A percentile compares a stretch with the other conserved stretches of the same genome.
These are phyloP conservation scores for Megaceryle torquata DNA, from an alignment of 2,113 vertebrate species.

Conservation along the genomic window DNA sequence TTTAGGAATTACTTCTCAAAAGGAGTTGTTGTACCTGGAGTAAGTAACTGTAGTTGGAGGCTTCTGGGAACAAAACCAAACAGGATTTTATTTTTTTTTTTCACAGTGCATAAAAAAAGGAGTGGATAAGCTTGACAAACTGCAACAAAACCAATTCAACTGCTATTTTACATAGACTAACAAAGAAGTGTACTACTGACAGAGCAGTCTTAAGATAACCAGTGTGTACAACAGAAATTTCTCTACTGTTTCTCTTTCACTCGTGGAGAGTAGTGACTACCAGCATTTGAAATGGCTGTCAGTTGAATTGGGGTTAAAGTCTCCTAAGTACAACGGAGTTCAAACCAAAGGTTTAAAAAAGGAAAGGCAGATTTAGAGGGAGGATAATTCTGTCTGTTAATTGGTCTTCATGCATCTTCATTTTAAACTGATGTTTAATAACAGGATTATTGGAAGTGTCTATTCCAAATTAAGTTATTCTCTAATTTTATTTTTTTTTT, in stretches of 20 bases:
- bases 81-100: background rate
- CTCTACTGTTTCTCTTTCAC: background rate
- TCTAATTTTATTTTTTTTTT: background rate
- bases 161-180: background rate
- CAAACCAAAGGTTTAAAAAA: background rate
- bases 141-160: background rate
- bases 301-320: background rate
- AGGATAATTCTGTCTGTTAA: background rate
- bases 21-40: background rate
- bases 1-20: background rate
- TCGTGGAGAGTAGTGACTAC: background rate
- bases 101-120: background rate
- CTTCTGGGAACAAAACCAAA: background rate
- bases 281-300: background rate
- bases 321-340: background rate
- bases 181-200: background rate
- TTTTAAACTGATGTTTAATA: background rate
- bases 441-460: background rate
- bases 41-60: background rate
- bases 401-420: background rate
- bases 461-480: background rate
- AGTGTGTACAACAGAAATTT: accelerated
- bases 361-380: background rate
- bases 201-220: background rate
- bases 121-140: background rate